phyloP scores from a whole-genome alignment of 92 coral and sea anemone species.

The Phymanthus crucifer region DNA sequence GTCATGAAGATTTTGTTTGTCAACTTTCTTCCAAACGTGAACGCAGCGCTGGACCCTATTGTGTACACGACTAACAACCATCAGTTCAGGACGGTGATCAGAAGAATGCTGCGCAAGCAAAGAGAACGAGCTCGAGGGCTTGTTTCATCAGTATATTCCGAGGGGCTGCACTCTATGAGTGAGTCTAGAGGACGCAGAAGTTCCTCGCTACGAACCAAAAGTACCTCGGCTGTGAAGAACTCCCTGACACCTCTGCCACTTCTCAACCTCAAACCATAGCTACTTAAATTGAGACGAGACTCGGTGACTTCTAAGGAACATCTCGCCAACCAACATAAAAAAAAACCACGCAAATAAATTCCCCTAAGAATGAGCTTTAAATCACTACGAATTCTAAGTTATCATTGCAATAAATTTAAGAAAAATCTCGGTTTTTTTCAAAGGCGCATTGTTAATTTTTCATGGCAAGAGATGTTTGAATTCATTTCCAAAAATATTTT shows the following conservation, averaged over 20 bases:
- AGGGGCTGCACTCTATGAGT: slow-evolving; percentile 21
- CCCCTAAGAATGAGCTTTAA: background rate
- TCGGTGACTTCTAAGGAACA: no score
- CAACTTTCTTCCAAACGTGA: slow-evolving; percentile 75
- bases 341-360: background rate
- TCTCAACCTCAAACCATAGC: background rate
- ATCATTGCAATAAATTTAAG: background rate
- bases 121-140: slow-evolving; percentile 29
- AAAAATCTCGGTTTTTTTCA: background rate
- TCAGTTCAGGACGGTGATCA: slow-evolving; percentile 74
- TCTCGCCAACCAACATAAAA: background rate
- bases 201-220: slow-evolving; percentile 27
- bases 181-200: slow-evolving; percentile 30
- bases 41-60: slow-evolving; percentile 79
- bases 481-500: background rate
- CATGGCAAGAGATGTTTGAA: background rate
- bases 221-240: slow-evolving; percentile 12
- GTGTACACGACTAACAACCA: slow-evolving; percentile 83
- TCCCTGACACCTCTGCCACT: background rate
- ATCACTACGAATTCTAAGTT: no score
- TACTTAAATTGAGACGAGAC: background rate
- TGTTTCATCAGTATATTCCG: slow-evolving; percentile 23
- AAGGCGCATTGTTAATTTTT: no score
- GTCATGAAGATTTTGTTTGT: slow-evolving; percentile 57
- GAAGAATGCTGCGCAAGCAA: slow-evolving; percentile 44